Conservation (phyloP, 64 coral and sea anemone species). For the Stichodactyla mertensii region DNA sequence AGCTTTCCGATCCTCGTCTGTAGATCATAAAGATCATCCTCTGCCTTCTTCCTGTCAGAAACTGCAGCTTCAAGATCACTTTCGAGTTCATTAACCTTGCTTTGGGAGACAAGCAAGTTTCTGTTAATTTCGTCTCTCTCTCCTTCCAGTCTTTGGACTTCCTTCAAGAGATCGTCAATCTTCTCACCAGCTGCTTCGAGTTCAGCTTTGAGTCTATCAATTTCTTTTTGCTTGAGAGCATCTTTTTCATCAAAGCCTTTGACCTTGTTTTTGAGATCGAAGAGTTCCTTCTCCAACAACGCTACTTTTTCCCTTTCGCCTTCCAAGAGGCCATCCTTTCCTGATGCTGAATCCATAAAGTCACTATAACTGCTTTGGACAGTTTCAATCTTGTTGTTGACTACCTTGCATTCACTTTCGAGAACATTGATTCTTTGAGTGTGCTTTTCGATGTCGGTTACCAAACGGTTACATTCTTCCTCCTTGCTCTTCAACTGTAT, state of each 20-base stretch:
- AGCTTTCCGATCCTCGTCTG: slow-evolving; percentile 74
- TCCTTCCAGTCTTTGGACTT: slow-evolving; percentile 65
- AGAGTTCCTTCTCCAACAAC: slow-evolving; percentile 54
- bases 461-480: slow-evolving; percentile 68
- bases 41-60: slow-evolving; percentile 69
- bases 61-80: slow-evolving; percentile 69
- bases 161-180: slow-evolving; percentile 47
- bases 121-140: slow-evolving; percentile 77
- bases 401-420: slow-evolving; percentile 68
- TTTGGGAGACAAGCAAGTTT: slow-evolving; percentile 58
- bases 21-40: slow-evolving; percentile 72
- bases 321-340: slow-evolving; percentile 53
- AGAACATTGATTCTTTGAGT: slow-evolving; percentile 69
- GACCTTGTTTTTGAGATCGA: slow-evolving; percentile 49
- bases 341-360: slow-evolving; percentile 51
- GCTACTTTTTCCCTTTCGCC: slow-evolving; percentile 63
- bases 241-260: slow-evolving; percentile 66
- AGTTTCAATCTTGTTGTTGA: slow-evolving; percentile 55
- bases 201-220: slow-evolving; percentile 80
- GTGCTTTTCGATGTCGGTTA: slow-evolving; percentile 62
- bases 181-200: slow-evolving; percentile 68
- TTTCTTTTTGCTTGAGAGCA: slow-evolving; percentile 57
- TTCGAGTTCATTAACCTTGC: slow-evolving; percentile 69
- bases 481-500: slow-evolving; percentile 58
- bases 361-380: slow-evolving; percentile 77